Evolutionary conservation across 2,888 invertebrate species (phyloP).

Genomic region (Drepana falcataria): DNA sequence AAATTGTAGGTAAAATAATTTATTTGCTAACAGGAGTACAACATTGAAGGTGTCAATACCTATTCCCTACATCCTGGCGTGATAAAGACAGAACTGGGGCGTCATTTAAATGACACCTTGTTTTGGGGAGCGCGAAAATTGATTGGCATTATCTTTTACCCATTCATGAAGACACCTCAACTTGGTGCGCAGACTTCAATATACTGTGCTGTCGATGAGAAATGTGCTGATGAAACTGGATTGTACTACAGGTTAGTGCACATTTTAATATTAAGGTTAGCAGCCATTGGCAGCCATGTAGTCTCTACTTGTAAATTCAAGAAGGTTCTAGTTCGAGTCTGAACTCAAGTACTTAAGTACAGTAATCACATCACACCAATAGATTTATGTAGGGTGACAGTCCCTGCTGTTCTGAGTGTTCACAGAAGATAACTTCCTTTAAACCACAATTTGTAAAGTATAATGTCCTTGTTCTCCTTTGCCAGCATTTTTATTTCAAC

Average conservation of each 20-base stretch:
- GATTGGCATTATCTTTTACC: conserved; percentile 41
- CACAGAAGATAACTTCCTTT: too few species aligned
- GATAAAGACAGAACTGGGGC: conserved; percentile 85
- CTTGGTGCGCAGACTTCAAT: conserved; percentile 87
- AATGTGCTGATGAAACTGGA: conserved; percentile 80
- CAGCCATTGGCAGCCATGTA: too few species aligned
- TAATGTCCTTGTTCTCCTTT: too few species aligned
- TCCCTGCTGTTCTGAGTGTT: too few species aligned
- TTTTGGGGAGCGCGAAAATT: conserved; percentile 68
- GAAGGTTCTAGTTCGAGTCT: too few species aligned
- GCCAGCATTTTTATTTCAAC: not conserved
- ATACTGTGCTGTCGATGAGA: conserved; percentile 84
- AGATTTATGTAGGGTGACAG: too few species aligned
- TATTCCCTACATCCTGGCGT: conserved; percentile 87
- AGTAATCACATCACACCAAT: too few species aligned
- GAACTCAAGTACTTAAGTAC: too few species aligned
- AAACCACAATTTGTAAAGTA: too few species aligned
- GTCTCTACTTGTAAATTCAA: too few species aligned
- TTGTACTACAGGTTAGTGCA: conserved; percentile 73
- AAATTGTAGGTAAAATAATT: not conserved
- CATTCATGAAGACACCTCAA: conserved; percentile 78
- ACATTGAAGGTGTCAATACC: conserved; percentile 78
- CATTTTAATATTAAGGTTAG: not conserved
- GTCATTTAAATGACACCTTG: conserved; percentile 77
- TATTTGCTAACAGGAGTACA: conserved; percentile 39